Evolutionary conservation across 2,888 invertebrate genomes (phyloP), one percentile per base, ranked within the genome.

Genomic region (Drosophila percnosoma): DNA sequence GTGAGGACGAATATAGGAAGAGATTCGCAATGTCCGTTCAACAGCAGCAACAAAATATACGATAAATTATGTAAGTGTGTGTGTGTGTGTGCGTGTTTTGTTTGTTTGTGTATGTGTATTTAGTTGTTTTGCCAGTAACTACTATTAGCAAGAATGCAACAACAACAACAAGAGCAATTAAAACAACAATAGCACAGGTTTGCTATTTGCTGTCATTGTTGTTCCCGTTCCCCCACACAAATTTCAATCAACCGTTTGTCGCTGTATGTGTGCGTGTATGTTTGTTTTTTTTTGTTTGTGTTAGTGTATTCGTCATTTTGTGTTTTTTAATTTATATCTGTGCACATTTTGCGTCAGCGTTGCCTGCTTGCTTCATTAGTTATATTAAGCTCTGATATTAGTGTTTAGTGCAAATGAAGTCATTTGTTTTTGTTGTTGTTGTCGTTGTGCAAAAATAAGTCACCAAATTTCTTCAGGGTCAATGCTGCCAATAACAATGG

Each of bases 211-310:
- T 78, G 72, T 73, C 78, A 70, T 87, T 81, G 68, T 80, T 86
- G 77, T 85, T 85, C 84, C 85, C 81, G 87, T 84, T 87, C 84
- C 86, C 84, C 84, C 84, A 85, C 84, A 87, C 84, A 87, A 73
- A 68, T 71, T 83, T 82, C 72, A 62, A 64, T 42, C 58, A 59
- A 70, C 62, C 38, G 1, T 33, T 33, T 54, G 48, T 48, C 34
- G 31, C 40, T 66, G 52, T 51, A 53, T 61, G 62, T 68, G 54
- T 68, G 34, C 68, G 34, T 70, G 55, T 63, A 57, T 67, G 48
- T 57, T 55, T 65, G 7, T 51, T 51, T 60, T 59, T 45, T 51
- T 27, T 69, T 55, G 38, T 5, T 53, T 75, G 71, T 71, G 62
- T 60, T 53, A 55, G 83, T 74, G 83, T 68, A 87, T 87, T 87